A percentile compares a stretch with the other conserved stretches of the same genome.
Conservation (phyloP, 2,888 invertebrate genomes). For the Crocallis elinguaria region DNA sequence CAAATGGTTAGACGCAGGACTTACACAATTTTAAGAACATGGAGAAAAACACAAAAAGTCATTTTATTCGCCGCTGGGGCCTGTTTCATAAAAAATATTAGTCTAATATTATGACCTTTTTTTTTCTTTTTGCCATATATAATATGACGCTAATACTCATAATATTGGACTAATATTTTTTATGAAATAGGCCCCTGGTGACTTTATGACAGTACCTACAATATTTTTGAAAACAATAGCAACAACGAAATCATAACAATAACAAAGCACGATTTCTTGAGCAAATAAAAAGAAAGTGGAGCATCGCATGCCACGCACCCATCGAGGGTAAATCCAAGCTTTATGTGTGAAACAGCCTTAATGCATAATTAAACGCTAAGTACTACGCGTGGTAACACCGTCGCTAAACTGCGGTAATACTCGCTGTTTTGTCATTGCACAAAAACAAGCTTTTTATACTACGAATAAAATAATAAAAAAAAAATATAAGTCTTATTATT, state of each 20-base stretch:
- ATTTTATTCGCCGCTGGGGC: too few relatives aligned
- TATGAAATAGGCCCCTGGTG: neutral
- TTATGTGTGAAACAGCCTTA: slow-evolving; percentile 56
- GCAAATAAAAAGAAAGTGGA: slow-evolving; percentile 55
- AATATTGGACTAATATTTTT: too few relatives aligned
- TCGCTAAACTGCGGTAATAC: neutral
- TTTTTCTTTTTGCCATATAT: too few relatives aligned
- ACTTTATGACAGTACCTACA: neutral
- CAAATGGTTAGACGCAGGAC: too few relatives aligned
- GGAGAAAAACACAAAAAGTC: too few relatives aligned
- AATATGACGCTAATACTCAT: too few relatives aligned
- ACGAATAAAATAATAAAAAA: too few relatives aligned
- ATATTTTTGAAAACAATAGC: slow-evolving; percentile 2
- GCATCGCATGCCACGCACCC: slow-evolving; percentile 52
- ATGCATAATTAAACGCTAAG: slow-evolving; percentile 40
- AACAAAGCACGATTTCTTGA: slow-evolving; percentile 14
- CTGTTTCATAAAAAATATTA: too few relatives aligned
- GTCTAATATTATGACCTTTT: too few relatives aligned
- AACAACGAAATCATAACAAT: neutral
- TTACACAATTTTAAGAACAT: too few relatives aligned
- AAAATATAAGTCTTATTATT: too few relatives aligned
- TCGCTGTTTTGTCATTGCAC: neutral
- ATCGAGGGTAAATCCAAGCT: slow-evolving; percentile 42
- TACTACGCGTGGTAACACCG: neutral
- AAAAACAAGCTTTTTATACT: neutral